These are phyloP conservation scores for Polydrusus pterygomalis DNA, from an alignment of 2,888 invertebrate species.

Conservation along the genomic window DNA sequence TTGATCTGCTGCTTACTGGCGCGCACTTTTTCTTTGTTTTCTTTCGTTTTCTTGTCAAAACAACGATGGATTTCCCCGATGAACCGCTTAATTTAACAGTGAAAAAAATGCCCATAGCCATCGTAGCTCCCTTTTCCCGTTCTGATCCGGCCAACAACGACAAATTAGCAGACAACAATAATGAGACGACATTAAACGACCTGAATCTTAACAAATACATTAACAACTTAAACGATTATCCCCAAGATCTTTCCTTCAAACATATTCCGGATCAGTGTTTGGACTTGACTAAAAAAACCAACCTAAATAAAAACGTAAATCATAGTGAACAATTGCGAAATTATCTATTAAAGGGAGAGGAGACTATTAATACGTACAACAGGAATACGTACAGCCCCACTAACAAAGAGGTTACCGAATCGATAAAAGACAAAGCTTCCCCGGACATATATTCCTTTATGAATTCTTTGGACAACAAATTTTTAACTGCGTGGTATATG, in stretches of 20 bases:
- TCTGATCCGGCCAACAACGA: conserved; percentile 57
- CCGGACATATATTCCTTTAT: conserved; percentile 70
- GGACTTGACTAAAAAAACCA: conserved; percentile 61
- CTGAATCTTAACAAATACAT: conserved; percentile 45
- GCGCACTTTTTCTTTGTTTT: conserved; percentile 39
- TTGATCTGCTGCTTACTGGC: conserved; percentile 69
- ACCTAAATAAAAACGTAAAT: conserved; percentile 54
- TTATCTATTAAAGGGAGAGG: conserved; percentile 66
- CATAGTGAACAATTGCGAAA: conserved; percentile 67
- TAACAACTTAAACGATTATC: conserved; percentile 70
- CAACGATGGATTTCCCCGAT: conserved; percentile 61
- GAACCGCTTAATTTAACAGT: conserved; percentile 74
- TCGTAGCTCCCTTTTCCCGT: conserved; percentile 72
- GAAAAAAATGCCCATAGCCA: conserved; percentile 75
- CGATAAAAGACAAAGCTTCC: conserved; percentile 61
- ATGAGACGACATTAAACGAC: conserved; percentile 45
- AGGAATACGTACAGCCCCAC: conserved; percentile 68
- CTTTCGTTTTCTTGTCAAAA: conserved; percentile 48
- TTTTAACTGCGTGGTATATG: conserved; percentile 72
- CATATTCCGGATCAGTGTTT: conserved; percentile 59
- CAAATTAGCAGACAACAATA: conserved; percentile 55
- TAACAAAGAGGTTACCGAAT: conserved; percentile 61
- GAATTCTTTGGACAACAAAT: conserved; percentile 71
- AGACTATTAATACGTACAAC: conserved; percentile 70
- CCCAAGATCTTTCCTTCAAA: conserved; percentile 70